Evolutionary conservation across 2,888 invertebrate species (phyloP), one percentile per base, ranked within the genome.

Genomic region (Lasius platythorax): DNA sequence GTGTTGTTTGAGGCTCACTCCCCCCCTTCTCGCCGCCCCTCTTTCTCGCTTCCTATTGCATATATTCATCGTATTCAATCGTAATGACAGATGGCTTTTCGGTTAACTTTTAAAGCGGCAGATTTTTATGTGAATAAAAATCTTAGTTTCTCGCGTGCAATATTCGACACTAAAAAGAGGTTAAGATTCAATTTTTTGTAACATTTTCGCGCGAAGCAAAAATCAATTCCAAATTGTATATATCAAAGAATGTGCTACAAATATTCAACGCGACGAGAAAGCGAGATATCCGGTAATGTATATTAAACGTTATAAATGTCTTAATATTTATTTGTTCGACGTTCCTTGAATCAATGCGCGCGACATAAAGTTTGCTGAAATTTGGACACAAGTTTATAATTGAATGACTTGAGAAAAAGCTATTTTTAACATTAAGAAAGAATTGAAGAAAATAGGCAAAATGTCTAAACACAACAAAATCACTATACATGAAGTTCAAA

Each of bases 31-130:
- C 37, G 37, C 8, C 11, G n/a, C n/a, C 28, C n/a, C 15, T 11
- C n/a, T 5, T 18, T n/a, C 23, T 12, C 30, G 0, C n/a, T 18
- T 28, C 30, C 15, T n/a, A n/a, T 23, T 58, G n/a, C 37, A 66
- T 37, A 37, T 30, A 66, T 66, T 72, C 74, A 30, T 63, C 30
- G 43, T 33, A 23, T 50, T 76, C 33, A 46, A 28, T 46, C 66
- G 75, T 11, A 33, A 50, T 76, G 67, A 76, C 75, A 76, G 75
- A 76, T 76, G 75, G 75, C 75, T 76, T 76, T 76, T 76, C 75
- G 50, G 75, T 76, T 76, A 46, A 33, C 43, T 75, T 64, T 53
- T n/a, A 15, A 46, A 46, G 56, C 8, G 23, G 15, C n/a, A n/a
- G 37, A 73, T 58, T 23, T 74, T 58, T 9, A 33, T n/a, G 40